Base-by-base conservation (phyloP, 2,888 invertebrate species). In the Asteroscopus sphinx region DNA sequence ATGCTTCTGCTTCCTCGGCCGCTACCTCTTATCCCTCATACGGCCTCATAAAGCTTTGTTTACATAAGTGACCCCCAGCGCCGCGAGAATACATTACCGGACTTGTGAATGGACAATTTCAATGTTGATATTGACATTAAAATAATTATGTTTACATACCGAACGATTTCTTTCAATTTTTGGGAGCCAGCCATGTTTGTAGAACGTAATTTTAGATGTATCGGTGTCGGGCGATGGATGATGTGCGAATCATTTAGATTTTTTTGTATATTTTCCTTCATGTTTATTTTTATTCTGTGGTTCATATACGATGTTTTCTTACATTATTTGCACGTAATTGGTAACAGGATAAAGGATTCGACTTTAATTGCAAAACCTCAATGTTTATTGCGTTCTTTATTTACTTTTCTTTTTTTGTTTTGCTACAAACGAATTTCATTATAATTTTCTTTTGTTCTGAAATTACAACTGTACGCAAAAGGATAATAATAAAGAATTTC, bases 71-170 rank as follows among this genome's bases (percentile, higher is more conserved):
- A 83, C 82, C 83, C 80, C 79, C 79, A 74, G 76, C 76, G 68
- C 80, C 59, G 73, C 81, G 76, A 71, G 90, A 87, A 90, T 87
- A 87, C 90, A 89, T 90, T 89, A 88, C 81, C 77, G 81, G 84
- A 83, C 85, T 86, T 85, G 89, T 83, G 84, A 85, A 88, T 82
- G 85, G 88, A 89, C 85, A 85, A 82, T 85, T 85, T 85, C 90
- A 89, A 73, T 86, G 85, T 87, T 87, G 79, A 87, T 86, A 86
- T 86, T 88, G 85, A 87, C 83, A 86, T 88, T 82, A 82, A 82
- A 88, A 85, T 89, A 88, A 90, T 88, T 86, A 84, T 88, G 87
- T 88, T 87, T 87, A 83, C 86, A 66, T 48, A 53, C 48, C 36
- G 51, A 65, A 66, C 60, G 61, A 70, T 75, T 75, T 68, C 69